Base-by-base conservation (phyloP, 2,797 vertebrate species). In the Aviceda cuculoides region DNA sequence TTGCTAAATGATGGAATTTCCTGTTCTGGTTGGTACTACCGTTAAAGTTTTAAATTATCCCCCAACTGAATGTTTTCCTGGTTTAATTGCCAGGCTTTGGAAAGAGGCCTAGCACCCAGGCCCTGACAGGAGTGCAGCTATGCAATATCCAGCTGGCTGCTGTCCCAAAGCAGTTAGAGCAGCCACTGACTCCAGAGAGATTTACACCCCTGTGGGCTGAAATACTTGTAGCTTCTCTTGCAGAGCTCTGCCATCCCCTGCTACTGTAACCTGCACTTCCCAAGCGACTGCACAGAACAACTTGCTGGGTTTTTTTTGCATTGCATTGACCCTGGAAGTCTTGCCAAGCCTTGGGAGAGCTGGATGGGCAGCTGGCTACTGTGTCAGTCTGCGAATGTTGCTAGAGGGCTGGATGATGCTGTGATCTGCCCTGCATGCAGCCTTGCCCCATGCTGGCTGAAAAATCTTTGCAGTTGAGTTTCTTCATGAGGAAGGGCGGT, bases 291-390 rank as follows among this genome's bases (percentile, higher is more conserved):
- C 3, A 5, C 39, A 31, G 53, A 92, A 62, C 44, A 78, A 25
- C n/a, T 65, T 49, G 67, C 44, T 16, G 59, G 40, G 6, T 2
- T 40, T 68, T 85, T 85, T 93, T 75, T 73, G 52, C 52, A 58
- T 42, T 68, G 55, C 13, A 5, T 39, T 92, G 75, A 94, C 89
- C 83, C 77, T 72, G 46, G 53, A 46, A 65, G 62, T 22, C 81
- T 71, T 95, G 92, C 97, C 94, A 96, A 95, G 90, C 93, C 94
- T 85, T 85, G 81, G 94, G 90, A 96, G 96, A 77, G 89, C 92
- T 90, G 86, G 74, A 73, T 6, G 13, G 80, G 53, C 85, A 91
- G 91, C 87, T 72, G 88, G 82, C 68, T 95, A 67, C 90, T 90
- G 22, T 20, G 84, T 52, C 56, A 29, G 81, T 77, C 82, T 95